phyloP scores from a whole-genome alignment of 30 jellyfish, hydroid and myxozoan species.

The Aurelia coerulea region DNA sequence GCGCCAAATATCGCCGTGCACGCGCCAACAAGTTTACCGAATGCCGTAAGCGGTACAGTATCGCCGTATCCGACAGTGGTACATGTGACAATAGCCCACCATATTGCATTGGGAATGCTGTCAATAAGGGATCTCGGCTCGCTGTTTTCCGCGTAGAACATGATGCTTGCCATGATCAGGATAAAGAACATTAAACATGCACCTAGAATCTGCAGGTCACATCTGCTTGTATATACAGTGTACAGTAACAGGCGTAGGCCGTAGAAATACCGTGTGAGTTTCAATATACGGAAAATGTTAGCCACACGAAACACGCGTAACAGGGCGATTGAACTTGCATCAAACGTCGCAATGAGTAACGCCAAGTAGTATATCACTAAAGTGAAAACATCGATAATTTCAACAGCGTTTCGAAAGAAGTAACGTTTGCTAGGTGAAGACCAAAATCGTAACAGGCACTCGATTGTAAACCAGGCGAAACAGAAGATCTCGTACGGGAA shows the following conservation, averaged over 20 bases:
- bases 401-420: slow-evolving; percentile 72
- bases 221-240: slow-evolving; percentile 84
- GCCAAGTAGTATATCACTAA: slow-evolving; percentile 59
- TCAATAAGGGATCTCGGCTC: slow-evolving; percentile 63
- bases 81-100: slow-evolving; percentile 91
- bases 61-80: slow-evolving; percentile 95
- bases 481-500: slow-evolving; percentile 84
- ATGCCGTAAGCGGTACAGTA: slow-evolving; percentile 61
- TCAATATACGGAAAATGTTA: slow-evolving; percentile 78
- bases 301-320: slow-evolving; percentile 85
- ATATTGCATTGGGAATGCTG: slow-evolving; percentile 72
- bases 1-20: slow-evolving; percentile 87
- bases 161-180: slow-evolving; percentile 70
- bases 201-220: slow-evolving; percentile 79
- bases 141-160: slow-evolving; percentile 72
- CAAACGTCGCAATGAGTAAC: slow-evolving; percentile 55
- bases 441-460: slow-evolving; percentile 68
- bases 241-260: slow-evolving; percentile 84
- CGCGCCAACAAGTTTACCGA: slow-evolving; percentile 72
- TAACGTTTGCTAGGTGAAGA: slow-evolving; percentile 71
- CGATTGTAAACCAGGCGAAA: slow-evolving; percentile 82
- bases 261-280: slow-evolving; percentile 82
- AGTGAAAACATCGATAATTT: slow-evolving; percentile 74
- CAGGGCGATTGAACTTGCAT: slow-evolving; percentile 76
- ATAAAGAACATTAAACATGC: slow-evolving; percentile 76